Base-by-base conservation (phyloP, 2,888 invertebrate genomes). In the Ligdia adustata region DNA sequence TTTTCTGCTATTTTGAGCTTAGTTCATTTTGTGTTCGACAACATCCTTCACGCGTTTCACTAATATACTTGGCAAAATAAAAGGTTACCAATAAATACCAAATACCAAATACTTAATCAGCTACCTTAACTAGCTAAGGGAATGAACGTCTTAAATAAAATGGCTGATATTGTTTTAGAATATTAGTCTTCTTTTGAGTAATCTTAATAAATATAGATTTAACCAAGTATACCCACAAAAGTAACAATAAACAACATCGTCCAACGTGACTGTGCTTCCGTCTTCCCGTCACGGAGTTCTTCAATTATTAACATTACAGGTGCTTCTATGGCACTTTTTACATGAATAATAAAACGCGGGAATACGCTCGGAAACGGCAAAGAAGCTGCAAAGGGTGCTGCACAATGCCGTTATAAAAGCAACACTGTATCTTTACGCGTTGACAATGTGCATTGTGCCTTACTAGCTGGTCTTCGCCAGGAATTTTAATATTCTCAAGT, bases 391-490 rank as follows among this genome's bases (percentile, higher is more conserved):
- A 74, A 75, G 83, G 81, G 46, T 72, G 82, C 76, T 72, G 66
- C 72, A 89, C 89, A 89, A 89, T 88, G 69, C 84, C 64, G 73
- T 70, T 83, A 79, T 86, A 82, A 86, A 86, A 66, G 86, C 85
- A 82, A 87, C 88, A 84, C 57, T 87, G 85, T 87, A 80, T 78
- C 75, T 85, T 86, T 83, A 82, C 79, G 74, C 81, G 82, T 82
- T 85, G 85, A 88, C 87, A 88, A 82, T 85, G 78, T 81, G 80
- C 79, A 86, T 82, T 87, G 86, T 85, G 76, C 81, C 72, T 78
- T 72, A 79, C 66, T 68, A 66, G 62, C 64, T 52, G 55, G 58
- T 52, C 52, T 58, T 55, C 49, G 38, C 45, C 38, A 69, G 69
- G 62, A 69, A 72, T 67, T 69, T 71, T 74, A 75, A 76, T 75